Evolutionary conservation across 2,888 invertebrate genomes (phyloP).

Genomic region (Didymodactylos carnosus): DNA sequence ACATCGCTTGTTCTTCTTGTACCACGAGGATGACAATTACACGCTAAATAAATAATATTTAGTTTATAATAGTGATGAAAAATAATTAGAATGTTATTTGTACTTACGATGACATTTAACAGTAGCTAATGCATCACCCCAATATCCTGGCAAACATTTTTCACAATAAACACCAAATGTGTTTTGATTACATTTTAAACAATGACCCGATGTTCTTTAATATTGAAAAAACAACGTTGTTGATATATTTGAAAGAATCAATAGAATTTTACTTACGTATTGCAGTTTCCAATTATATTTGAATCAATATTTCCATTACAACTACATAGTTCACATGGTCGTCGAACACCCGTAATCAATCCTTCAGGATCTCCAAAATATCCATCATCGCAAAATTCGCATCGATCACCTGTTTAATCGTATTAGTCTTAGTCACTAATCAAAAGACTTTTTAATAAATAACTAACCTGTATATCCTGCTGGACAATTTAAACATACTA

Average conservation of each 20-base stretch:
- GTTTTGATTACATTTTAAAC: constrained; percentile 83
- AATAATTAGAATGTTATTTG: no score
- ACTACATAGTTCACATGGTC: constrained; percentile 34
- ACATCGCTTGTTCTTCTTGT: constrained; percentile 15
- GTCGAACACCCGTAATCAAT: constrained; percentile 21
- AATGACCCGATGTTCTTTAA: constrained; percentile 53
- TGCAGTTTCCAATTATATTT: constrained; percentile 89
- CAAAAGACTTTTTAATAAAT: background rate
- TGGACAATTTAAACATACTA: constrained; percentile 12
- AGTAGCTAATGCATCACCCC: constrained; percentile 71
- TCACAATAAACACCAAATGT: constrained; percentile 79
- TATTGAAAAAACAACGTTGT: background rate
- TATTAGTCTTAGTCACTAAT: no score
- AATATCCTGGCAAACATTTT: constrained; percentile 70
- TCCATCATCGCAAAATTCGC: constrained; percentile 84
- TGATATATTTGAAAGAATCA: constrained; percentile 20
- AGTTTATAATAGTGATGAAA: no score
- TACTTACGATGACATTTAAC: constrained; percentile 59
- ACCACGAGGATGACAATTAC: constrained; percentile 39
- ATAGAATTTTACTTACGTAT: constrained; percentile 41
- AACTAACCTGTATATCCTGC: constrained; percentile 3
- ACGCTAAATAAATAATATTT: constrained; percentile 40
- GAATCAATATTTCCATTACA: constrained; percentile 47
- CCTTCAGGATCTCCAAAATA: constrained; percentile 64
- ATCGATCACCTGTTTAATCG: constrained; percentile 53